Evolutionary conservation across 2,888 invertebrate genomes (phyloP).

Genomic region (Nemapogon koenigi): DNA sequence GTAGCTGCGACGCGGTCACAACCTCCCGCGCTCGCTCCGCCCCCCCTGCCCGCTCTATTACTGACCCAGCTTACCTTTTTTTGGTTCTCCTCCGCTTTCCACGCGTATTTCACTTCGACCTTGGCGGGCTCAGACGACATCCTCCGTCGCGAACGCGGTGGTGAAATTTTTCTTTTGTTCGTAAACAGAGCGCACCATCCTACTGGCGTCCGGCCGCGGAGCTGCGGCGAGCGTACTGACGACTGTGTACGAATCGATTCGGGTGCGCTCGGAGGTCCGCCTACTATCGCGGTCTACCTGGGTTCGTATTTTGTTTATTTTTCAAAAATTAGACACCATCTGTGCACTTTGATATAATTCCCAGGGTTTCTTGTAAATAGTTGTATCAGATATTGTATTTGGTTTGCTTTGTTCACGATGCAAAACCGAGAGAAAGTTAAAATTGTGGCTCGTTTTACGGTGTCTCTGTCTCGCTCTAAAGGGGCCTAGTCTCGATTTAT

Average conservation of each 20-base stretch:
- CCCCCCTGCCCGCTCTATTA: slow-evolving; percentile 66
- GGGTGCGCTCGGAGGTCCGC: slow-evolving; percentile 57
- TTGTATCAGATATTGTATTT: not conserved
- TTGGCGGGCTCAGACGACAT: slow-evolving; percentile 61
- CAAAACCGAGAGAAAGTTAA: not conserved
- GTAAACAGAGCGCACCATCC: slow-evolving; percentile 53
- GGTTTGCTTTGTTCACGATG: not conserved
- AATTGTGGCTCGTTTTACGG: slow-evolving; percentile 9
- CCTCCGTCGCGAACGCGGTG: slow-evolving; percentile 52
- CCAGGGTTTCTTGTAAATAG: not conserved
- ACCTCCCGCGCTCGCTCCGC: slow-evolving; percentile 63
- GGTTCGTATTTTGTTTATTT: slow-evolving; percentile 27
- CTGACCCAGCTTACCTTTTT: slow-evolving; percentile 48
- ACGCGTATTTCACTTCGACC: slow-evolving; percentile 58
- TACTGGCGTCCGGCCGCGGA: slow-evolving; percentile 63
- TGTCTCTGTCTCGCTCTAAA: slow-evolving; percentile 45
- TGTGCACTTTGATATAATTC: slow-evolving; percentile 6
- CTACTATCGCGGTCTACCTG: slow-evolving; percentile 56
- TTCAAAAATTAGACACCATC: slow-evolving; percentile 6
- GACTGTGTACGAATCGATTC: slow-evolving; percentile 38
- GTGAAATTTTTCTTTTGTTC: slow-evolving; percentile 55
- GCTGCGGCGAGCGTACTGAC: slow-evolving; percentile 59
- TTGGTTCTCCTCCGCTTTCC: slow-evolving; percentile 54
- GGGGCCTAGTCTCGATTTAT: slow-evolving; percentile 60
- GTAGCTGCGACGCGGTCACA: slow-evolving; percentile 66